Conservation (phyloP, 1,140 invertebrate genomes). For the Ceratina japonica region DNA sequence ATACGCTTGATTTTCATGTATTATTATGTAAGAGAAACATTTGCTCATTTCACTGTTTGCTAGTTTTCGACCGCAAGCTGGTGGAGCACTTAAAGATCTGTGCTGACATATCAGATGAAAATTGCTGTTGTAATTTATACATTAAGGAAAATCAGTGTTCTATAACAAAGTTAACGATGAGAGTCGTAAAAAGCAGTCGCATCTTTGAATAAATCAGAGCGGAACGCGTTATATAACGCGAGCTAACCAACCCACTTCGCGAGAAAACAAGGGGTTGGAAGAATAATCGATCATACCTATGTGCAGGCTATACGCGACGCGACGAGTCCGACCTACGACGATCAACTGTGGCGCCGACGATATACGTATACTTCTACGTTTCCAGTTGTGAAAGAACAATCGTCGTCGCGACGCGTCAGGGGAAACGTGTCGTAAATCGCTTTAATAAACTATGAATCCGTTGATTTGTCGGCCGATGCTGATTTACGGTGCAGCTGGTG, state of each 20-base stretch:
- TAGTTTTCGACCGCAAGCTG: no score
- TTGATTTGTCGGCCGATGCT: slow-evolving; percentile 8
- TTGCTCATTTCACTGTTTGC: no score
- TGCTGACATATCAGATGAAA: no score
- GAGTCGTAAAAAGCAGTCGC: background rate
- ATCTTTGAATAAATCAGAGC: slow-evolving; percentile 51
- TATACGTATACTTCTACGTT: slow-evolving; percentile 9
- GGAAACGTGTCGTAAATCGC: slow-evolving; percentile 36
- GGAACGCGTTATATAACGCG: slow-evolving; percentile 34
- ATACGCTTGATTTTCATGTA: no score
- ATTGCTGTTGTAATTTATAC: no score
- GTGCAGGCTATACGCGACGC: slow-evolving; percentile 16
- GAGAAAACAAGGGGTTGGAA: slow-evolving; percentile 60
- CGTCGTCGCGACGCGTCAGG: background rate
- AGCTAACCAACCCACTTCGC: slow-evolving; percentile 52
- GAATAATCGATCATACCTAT: slow-evolving; percentile 67
- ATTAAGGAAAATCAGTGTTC: no score
- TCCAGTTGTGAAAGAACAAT: background rate
- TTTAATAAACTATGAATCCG: slow-evolving; percentile 39
- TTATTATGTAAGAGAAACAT: no score
- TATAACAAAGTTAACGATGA: slow-evolving; percentile 34
- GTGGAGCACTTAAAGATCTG: background rate
- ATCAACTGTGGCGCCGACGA: slow-evolving; percentile 21
- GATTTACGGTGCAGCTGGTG: slow-evolving; percentile 12
- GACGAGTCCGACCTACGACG: slow-evolving; percentile 21